Percentiles rank a stretch among this genome's conserved stretches.
phyloP scores from a whole-genome alignment of 2,797 vertebrate species.

The Neomorphus geoffroyi region DNA sequence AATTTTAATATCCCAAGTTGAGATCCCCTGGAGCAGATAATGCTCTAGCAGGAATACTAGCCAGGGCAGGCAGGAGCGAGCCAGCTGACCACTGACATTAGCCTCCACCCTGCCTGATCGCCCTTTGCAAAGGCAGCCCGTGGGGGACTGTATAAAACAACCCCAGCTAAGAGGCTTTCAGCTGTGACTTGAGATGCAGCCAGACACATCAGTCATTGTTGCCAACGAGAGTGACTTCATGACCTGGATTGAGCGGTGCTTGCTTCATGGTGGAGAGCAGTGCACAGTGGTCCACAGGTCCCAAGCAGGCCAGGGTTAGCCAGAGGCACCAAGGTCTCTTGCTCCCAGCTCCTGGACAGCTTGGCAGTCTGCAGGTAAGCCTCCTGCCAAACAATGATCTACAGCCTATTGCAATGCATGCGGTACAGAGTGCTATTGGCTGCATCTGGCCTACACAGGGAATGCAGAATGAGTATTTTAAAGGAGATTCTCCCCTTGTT shows the following conservation, averaged over 20 bases:
- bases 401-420: not conserved
- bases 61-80: not conserved
- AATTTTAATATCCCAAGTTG: not conserved
- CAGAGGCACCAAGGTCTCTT: not conserved
- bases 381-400: not conserved
- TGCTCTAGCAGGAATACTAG: not conserved
- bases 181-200: not conserved
- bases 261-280: rapidly evolving
- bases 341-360: not conserved
- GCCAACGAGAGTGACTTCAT: not conserved
- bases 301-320: not conserved
- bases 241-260: not conserved
- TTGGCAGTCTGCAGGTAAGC: not conserved
- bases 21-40: not conserved
- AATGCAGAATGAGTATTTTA: not conserved
- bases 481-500: not conserved
- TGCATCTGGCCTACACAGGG: not conserved
- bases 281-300: not conserved
- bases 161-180: not conserved
- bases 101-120: not conserved
- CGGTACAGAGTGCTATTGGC: not conserved
- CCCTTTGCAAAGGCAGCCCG: not conserved
- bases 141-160: not conserved
- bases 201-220: not conserved
- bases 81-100: not conserved